Evolutionary conservation across 2,797 vertebrate species (phyloP), one percentile per base, ranked within the genome.

Genomic region (Lateolabrax maculatus): DNA sequence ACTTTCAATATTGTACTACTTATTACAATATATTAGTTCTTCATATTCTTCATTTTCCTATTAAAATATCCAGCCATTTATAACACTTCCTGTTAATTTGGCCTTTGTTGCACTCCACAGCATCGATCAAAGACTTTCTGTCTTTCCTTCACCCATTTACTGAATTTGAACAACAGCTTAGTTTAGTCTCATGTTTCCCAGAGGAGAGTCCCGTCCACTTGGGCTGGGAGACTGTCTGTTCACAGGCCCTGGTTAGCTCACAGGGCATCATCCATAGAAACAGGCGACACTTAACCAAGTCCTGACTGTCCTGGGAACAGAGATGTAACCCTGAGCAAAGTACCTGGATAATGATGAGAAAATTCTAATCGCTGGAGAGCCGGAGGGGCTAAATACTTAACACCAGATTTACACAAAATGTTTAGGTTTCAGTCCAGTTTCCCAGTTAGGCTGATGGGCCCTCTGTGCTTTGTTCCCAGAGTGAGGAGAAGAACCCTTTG

Each of bases 241-340:
- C 93, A 94, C 94, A 94, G 92, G 92, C 87, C 87, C 92, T 39
- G 27, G 48, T 82, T 62, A 75, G 89, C 87, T 91, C 87, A 76
- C 65, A 87, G 91, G 88, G 81, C 91, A 91, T 88, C 92, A 61
- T 92, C 85, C 86, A 88, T 87, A 77, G 87, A 89, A 78, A 89
- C 41, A 37, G 80, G 68, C 71, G 77, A 83, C 88, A 85, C 87
- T 92, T 76, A 65, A 80, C 84, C 69, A 66, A 82, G 70, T 68
- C 60, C 74, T 58, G 79, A 79, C 86, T 76, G 74, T 87, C 71
- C 80, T 89, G 84, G 85, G 86, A 87, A 90, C 31, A n/a, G 81
- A 87, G 82, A 81, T 82, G 70, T 36, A 65, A 68, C 81, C 66
- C 78, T 23, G 64, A 71, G 79, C 55, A 79, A 69, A 87, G 73